Evolutionary conservation across 2,888 invertebrate species (phyloP), one percentile per base, ranked within the genome.

Genomic region (Stramonita haemastoma): DNA sequence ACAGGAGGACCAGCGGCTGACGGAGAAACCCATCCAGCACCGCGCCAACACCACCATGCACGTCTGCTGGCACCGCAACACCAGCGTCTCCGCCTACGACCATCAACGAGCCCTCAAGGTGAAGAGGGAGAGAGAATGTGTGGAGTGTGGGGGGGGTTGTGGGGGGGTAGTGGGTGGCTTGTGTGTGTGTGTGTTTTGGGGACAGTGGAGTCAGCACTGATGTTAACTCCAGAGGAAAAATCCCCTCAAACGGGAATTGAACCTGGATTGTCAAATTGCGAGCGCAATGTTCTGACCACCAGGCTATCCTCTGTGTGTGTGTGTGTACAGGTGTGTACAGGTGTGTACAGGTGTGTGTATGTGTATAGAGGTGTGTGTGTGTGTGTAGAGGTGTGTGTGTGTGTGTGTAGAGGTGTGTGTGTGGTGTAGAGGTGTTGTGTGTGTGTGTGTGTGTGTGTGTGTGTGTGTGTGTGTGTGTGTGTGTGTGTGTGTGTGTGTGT

Each of bases 51-150:
- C 96, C 84, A 96, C 98, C 87, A 97, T 98, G 92, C 98, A 99
- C 96, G 99, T 99, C 92, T 99, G 99, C 96, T 99, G 99, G 99
- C 99, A 99, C 96, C 97, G 99, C 95, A 98, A 98, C 96, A 98
- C 98, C 46, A 96, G 97, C 92, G 97, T 98, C 93, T 97, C 98
- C 93, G 97, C 97, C 96, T 97, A 97, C 92, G 98, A 98, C 96
- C 97, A 97, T 94, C 94, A 95, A 87, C 96, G 97, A 93, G 97
- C 98, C 86, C 97, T 97, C 91, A 97, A 97, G 96, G 97, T 97
- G 95, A 95, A 94, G 77, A 79, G 34, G 0, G 46, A 46, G 46
- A 46, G 46, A 46, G 46, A 46, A 8, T 46, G 46, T 5, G 46
- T 5, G 46, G 8, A 46, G 46, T 5, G 46, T 8, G 46, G 2